A percentile compares a stretch with the other conserved stretches of the same genome.
These are phyloP conservation scores for Alligator mississippiensis DNA, from an alignment of 2,113 vertebrate genomes.

Conservation along the genomic window DNA sequence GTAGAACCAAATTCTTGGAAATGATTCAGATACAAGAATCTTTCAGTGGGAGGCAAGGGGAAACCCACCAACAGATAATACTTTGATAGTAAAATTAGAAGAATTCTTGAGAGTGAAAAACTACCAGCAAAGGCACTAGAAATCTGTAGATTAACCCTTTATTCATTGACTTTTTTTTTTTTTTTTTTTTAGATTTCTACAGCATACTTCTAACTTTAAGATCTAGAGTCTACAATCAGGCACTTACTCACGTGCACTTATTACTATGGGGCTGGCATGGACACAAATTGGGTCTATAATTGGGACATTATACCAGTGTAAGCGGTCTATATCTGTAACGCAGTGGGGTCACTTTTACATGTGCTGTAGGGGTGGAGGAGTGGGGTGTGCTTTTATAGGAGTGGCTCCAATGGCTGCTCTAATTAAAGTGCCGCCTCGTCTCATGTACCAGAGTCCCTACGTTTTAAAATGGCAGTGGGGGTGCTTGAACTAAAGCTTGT, in stretches of 20 bases:
- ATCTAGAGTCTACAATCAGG: not conserved
- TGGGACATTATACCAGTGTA: too few relatives aligned
- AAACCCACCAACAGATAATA: not conserved
- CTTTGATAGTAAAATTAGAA: not conserved
- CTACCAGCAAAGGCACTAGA: not conserved
- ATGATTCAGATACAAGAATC: not conserved
- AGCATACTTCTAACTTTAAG: not conserved
- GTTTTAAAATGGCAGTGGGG: too few relatives aligned
- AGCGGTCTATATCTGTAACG: too few relatives aligned
- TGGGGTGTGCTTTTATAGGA: too few relatives aligned
- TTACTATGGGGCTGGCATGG: not conserved
- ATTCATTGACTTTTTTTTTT: too few relatives aligned
- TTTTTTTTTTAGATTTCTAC: not conserved
- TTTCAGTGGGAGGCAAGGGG: conserved; percentile 3
- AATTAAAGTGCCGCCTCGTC: too few relatives aligned
- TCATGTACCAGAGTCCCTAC: too few relatives aligned
- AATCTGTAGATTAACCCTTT: not conserved
- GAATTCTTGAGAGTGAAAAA: not conserved
- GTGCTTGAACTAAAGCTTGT: too few relatives aligned
- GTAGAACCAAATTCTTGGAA: not conserved
- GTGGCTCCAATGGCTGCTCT: too few relatives aligned
- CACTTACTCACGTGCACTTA: not conserved
- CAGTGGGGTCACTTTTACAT: too few relatives aligned
- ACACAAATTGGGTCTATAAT: not conserved
- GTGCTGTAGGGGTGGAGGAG: too few relatives aligned